Evolutionary conservation across 64 coral and sea anemone species (phyloP).

Genomic region (Montipora efflorescens): DNA sequence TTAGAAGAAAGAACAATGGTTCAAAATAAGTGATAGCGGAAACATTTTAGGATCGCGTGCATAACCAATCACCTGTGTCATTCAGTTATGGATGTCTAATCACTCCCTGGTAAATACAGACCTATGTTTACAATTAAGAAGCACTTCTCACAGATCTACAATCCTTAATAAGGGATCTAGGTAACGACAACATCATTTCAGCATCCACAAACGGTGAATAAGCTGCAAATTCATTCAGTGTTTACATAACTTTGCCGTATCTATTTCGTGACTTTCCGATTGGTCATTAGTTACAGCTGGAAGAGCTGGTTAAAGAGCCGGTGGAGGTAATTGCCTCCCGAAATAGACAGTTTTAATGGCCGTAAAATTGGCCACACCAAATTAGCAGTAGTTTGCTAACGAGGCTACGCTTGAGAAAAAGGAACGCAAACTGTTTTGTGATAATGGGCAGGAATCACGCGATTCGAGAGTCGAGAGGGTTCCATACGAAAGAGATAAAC

Average conservation of each 20-base stretch:
- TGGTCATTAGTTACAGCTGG: slow-evolving; percentile 34
- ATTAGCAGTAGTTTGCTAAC: slow-evolving; percentile 14
- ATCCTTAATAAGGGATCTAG: neutral
- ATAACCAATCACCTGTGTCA: slow-evolving; percentile 47
- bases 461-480: slow-evolving; percentile 19
- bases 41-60: slow-evolving; percentile 51
- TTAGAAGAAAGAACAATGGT: slow-evolving; percentile 4
- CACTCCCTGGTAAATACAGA: slow-evolving; percentile 8
- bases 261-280: slow-evolving; percentile 56
- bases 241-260: slow-evolving; percentile 53
- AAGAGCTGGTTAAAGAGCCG: slow-evolving; percentile 35
- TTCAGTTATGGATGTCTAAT: slow-evolving; percentile 49
- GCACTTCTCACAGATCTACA: neutral
- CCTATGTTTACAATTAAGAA: slow-evolving; percentile 1
- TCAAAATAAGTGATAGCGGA: slow-evolving; percentile 13
- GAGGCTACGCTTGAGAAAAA: neutral
- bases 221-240: neutral
- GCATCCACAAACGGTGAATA: neutral
- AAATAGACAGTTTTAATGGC: slow-evolving; percentile 61
- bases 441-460: slow-evolving; percentile 22
- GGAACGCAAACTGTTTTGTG: neutral
- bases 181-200: neutral
- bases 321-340: slow-evolving; percentile 42
- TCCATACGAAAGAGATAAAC: slow-evolving; percentile 11
- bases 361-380: slow-evolving; percentile 41